phyloP scores from a whole-genome alignment of 2,888 invertebrate species.

The Dysmachus trigonus region DNA sequence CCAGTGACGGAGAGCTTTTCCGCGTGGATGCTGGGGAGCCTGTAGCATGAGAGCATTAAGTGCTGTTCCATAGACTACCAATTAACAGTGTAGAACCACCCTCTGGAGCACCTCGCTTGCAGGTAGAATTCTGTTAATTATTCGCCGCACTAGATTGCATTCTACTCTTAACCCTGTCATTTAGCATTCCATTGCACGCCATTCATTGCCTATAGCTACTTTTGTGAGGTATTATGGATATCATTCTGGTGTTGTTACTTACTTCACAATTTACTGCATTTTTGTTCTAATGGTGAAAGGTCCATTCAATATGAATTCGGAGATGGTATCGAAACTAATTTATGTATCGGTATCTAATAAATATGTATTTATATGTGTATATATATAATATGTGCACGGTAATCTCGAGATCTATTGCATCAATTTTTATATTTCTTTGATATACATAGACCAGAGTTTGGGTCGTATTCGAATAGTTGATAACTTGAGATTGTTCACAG shows the following conservation, averaged over 20 bases:
- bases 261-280: background rate
- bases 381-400: too few relatives aligned
- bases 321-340: background rate
- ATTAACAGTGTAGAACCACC: background rate
- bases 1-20: background rate
- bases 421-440: too few relatives aligned
- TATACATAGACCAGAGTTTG: too few relatives aligned
- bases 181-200: background rate
- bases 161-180: background rate
- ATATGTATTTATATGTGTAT: too few relatives aligned
- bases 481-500: too few relatives aligned
- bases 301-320: background rate
- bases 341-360: background rate
- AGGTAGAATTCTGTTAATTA: background rate
- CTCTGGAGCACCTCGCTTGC: background rate
- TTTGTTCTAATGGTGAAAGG: background rate
- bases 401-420: too few relatives aligned
- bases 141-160: background rate
- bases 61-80: background rate
- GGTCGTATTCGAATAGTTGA: too few relatives aligned
- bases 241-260: background rate
- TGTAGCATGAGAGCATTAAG: background rate
- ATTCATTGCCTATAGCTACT: background rate
- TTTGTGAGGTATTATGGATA: background rate
- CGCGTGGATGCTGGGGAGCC: background rate